Conservation (phyloP, 2,113 vertebrate species). For the Tursiops truncatus region DNA sequence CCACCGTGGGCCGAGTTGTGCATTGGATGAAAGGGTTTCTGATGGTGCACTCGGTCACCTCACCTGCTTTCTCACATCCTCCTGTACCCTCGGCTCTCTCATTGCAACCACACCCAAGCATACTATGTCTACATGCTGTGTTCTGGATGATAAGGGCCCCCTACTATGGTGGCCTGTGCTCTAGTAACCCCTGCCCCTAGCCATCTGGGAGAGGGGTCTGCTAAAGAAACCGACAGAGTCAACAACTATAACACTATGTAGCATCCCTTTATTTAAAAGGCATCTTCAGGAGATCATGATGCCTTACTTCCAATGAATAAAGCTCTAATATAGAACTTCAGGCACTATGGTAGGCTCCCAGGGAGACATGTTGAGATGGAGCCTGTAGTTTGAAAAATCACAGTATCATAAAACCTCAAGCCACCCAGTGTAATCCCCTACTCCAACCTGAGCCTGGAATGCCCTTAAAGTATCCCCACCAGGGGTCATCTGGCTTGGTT, state of each 20-base stretch:
- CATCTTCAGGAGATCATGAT: neutral
- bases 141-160: neutral
- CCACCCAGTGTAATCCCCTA: neutral
- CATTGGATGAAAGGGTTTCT: neutral
- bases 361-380: neutral
- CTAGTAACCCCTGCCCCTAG: too few relatives aligned
- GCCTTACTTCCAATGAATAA: neutral
- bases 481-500: neutral
- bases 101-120: neutral
- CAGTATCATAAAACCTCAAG: neutral
- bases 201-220: neutral
- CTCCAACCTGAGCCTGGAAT: neutral
- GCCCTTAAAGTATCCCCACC: neutral
- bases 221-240: neutral
- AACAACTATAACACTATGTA: fast-evolving
- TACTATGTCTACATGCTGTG: neutral
- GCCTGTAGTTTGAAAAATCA: neutral
- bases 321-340: neutral
- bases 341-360: neutral
- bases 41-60: neutral
- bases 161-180: neutral
- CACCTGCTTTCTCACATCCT: neutral
- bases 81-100: neutral
- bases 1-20: neutral
- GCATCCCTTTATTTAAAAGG: neutral